phyloP scores from a whole-genome alignment of 1,140 invertebrate genomes.

The Sesamia nonagrioides region DNA sequence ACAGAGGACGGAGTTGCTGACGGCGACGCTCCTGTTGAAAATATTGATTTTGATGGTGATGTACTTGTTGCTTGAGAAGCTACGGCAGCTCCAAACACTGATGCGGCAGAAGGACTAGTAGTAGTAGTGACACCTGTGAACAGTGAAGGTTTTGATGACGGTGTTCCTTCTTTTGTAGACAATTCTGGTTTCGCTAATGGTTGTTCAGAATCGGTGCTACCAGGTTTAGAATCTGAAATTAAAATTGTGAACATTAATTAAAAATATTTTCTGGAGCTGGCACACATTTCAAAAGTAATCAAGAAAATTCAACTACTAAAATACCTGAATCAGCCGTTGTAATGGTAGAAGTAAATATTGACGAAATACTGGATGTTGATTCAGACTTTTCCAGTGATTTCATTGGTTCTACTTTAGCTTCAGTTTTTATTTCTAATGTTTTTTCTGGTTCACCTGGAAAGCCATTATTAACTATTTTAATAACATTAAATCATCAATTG shows the following conservation, averaged over 20 bases:
- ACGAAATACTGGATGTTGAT: slow-evolving; percentile 51
- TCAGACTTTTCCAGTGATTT: slow-evolving; percentile 56
- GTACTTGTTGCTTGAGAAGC: slow-evolving; percentile 58
- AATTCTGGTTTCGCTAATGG: neutral
- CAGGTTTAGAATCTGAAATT: slow-evolving; percentile 59
- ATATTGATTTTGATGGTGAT: slow-evolving; percentile 58
- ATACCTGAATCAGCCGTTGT: slow-evolving; percentile 55
- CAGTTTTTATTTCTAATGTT: slow-evolving; percentile 52
- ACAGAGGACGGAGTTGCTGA: slow-evolving; percentile 36
- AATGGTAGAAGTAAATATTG: slow-evolving; percentile 61
- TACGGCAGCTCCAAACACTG: slow-evolving; percentile 67
- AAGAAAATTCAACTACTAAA: neutral
- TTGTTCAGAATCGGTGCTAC: neutral
- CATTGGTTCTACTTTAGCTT: slow-evolving; percentile 53
- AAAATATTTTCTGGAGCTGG: neutral
- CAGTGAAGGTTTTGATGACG: slow-evolving; percentile 30
- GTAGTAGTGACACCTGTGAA: slow-evolving; percentile 10
- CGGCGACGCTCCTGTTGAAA: slow-evolving; percentile 42
- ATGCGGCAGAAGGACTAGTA: slow-evolving; percentile 55
- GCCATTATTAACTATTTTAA: neutral
- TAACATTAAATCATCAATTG: neutral
- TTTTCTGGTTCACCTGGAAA: slow-evolving; percentile 66
- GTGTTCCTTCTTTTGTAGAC: neutral
- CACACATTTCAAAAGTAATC: neutral
- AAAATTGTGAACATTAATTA: slow-evolving; percentile 20